A percentile compares a stretch with the other conserved stretches of the same genome.
Conservation (phyloP, 2,113 vertebrate genomes). For the Vireo altiloquus region DNA sequence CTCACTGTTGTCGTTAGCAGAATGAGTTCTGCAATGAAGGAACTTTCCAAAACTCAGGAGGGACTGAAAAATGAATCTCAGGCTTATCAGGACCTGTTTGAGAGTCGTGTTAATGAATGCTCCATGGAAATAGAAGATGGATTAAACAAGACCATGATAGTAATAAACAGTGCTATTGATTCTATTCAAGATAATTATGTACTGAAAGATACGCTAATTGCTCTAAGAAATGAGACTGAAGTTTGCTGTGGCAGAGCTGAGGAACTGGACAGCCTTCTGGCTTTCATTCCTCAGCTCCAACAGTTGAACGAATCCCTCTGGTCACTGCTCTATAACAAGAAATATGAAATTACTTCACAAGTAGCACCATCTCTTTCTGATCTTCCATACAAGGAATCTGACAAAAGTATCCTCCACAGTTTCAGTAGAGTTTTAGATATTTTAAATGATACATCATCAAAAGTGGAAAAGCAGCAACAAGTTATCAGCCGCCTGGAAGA, state of each 20-base stretch:
- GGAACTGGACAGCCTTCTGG: constrained; percentile 58
- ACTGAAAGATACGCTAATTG: constrained; percentile 28
- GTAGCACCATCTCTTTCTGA: neutral
- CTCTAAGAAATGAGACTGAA: constrained; percentile 21
- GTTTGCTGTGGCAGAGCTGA: constrained; percentile 44
- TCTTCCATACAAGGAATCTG: neutral
- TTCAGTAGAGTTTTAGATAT: constrained; percentile 57
- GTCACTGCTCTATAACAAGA: constrained; percentile 26
- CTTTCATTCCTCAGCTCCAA: constrained; percentile 62
- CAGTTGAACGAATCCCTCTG: constrained; percentile 71
- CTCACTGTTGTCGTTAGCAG: constrained; percentile 43
- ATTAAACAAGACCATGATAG: constrained; percentile 76
- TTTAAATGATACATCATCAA: constrained; percentile 55
- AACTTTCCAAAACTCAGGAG: constrained; percentile 63
- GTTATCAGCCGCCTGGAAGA: constrained; percentile 53
- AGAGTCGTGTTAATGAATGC: constrained; percentile 63
- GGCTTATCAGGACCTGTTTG: constrained; percentile 44
- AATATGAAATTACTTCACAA: constrained; percentile 25
- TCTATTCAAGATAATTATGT: constrained; percentile 75
- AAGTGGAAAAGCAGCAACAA: constrained; percentile 45
- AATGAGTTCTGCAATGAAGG: constrained; percentile 58
- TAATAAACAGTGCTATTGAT: constrained; percentile 77
- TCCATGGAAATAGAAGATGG: constrained; percentile 75
- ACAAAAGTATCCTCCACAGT: neutral
- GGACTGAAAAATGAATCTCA: constrained; percentile 68